phyloP scores from a whole-genome alignment of 1,140 invertebrate genomes.

The Asobara japonica region DNA sequence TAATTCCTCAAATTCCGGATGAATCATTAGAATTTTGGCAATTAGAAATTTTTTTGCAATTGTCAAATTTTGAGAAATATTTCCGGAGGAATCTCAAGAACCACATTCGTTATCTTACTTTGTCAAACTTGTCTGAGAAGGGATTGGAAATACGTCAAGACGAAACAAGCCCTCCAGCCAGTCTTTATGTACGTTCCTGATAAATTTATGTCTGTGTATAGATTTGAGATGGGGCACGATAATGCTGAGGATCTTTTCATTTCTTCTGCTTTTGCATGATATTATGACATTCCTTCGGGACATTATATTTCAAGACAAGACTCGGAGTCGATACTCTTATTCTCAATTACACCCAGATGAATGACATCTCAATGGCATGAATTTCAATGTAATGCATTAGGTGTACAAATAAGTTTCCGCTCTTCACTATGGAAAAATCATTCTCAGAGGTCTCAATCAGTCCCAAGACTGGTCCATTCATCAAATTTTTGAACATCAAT shows the following conservation, averaged over 20 bases:
- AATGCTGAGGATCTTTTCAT: not conserved
- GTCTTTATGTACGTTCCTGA: not conserved
- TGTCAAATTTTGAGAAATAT: too few species aligned
- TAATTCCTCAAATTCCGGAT: too few species aligned
- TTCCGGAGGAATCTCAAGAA: too few species aligned
- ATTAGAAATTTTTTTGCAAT: too few species aligned
- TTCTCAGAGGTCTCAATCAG: too few species aligned
- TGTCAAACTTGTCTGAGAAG: conserved; percentile 7
- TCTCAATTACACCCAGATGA: not conserved
- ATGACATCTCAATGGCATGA: conserved; percentile 15
- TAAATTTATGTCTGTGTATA: not conserved
- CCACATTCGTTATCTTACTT: too few species aligned
- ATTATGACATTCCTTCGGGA: not conserved
- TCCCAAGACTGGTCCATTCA: too few species aligned
- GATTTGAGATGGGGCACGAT: not conserved
- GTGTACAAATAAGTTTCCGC: too few species aligned
- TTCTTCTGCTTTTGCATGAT: not conserved
- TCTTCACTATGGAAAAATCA: too few species aligned
- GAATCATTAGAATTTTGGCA: too few species aligned
- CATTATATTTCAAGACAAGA: not conserved
- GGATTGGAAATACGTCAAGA: not conserved
- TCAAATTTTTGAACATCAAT: too few species aligned
- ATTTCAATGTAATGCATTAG: conserved; percentile 22
- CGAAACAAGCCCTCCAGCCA: not conserved
- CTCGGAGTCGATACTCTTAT: not conserved